A percentile compares a stretch with the other conserved stretches of the same genome.
phyloP scores from a whole-genome alignment of 2,888 invertebrate genomes.

The Polyploca ridens region DNA sequence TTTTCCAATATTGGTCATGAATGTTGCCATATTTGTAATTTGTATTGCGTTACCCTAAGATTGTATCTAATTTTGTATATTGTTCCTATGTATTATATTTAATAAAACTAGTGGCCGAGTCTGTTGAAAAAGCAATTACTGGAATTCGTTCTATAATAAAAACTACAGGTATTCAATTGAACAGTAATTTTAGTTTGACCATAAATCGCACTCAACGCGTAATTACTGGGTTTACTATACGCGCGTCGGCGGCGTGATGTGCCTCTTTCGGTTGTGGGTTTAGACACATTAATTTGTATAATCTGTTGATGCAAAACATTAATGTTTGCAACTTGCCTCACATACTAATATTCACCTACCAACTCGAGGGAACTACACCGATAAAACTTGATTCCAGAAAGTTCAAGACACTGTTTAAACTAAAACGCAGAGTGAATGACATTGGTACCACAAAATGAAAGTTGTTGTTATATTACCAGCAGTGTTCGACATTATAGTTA shows the following conservation, averaged over 20 bases:
- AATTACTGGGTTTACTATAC: conserved; percentile 56
- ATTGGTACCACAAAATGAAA: conserved; percentile 56
- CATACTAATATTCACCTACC: conserved; percentile 19
- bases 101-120: not conserved
- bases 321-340: conserved; percentile 27
- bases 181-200: conserved; percentile 52
- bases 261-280: conserved; percentile 53
- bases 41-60: not conserved
- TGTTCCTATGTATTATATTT: not conserved
- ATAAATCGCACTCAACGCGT: conserved; percentile 44
- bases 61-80: not conserved
- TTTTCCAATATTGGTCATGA: not conserved
- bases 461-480: conserved; percentile 38
- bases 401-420: conserved; percentile 16
- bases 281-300: conserved; percentile 68
- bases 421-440: conserved; percentile 35
- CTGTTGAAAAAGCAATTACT: not conserved
- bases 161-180: conserved; percentile 52
- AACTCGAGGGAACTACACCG: not conserved
- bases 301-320: conserved; percentile 50
- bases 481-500: conserved; percentile 37
- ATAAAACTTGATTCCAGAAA: conserved; percentile 14
- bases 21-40: not conserved
- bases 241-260: conserved; percentile 46
- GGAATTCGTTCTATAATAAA: conserved; percentile 20